Percentiles rank a stretch among this genome's conserved stretches.
phyloP scores from a whole-genome alignment of 2,113 vertebrate genomes.

The Petromus typicus region DNA sequence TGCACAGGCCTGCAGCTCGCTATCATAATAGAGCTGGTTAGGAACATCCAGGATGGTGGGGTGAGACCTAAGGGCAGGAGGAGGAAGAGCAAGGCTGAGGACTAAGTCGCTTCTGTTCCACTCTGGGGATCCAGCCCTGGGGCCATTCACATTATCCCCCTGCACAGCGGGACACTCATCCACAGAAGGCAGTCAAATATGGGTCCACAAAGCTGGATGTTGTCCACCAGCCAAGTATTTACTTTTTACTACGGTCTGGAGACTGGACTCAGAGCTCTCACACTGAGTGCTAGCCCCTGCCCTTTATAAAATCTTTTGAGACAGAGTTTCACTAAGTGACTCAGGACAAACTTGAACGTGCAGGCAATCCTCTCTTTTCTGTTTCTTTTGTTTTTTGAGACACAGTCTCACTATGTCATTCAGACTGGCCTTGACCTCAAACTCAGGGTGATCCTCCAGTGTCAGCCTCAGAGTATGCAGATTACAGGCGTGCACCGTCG shows the following conservation, averaged over 20 bases:
- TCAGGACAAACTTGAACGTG: neutral
- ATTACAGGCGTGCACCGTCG: neutral
- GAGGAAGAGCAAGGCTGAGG: neutral
- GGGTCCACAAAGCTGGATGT: neutral
- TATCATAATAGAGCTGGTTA: slow-evolving; percentile 94
- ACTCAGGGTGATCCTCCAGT: neutral
- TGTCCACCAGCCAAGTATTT: neutral
- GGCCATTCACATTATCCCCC: neutral
- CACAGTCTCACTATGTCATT: neutral
- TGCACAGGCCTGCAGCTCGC: slow-evolving; percentile 88
- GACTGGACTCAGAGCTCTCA: neutral
- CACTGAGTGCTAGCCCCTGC: neutral
- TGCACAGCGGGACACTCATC: neutral
- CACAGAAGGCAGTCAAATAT: neutral
- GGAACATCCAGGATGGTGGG: slow-evolving; percentile 92
- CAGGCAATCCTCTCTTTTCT: neutral
- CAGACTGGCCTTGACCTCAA: neutral
- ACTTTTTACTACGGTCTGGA: neutral
- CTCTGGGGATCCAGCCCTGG: neutral
- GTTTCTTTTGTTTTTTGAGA: neutral
- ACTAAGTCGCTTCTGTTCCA: rapidly evolving
- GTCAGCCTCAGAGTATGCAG: neutral
- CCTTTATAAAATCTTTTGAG: neutral
- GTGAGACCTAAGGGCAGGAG: slow-evolving; percentile 90
- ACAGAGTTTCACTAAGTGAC: neutral